Evolutionary conservation across 2,113 vertebrate species (phyloP).

Genomic region (Pluvianellus socialis): DNA sequence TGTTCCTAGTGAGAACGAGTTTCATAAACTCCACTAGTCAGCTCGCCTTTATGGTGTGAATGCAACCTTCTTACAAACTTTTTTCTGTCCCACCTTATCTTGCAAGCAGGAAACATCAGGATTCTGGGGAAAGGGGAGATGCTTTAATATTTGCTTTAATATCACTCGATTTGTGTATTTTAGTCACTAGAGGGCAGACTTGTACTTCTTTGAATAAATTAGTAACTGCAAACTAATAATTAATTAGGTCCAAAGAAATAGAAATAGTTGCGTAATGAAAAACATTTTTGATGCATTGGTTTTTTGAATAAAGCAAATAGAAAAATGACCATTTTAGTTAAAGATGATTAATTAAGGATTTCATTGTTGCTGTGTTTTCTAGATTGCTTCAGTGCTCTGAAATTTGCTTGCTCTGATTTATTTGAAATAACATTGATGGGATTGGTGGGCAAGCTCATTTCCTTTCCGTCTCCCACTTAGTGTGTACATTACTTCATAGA

Average conservation of each 20-base stretch:
- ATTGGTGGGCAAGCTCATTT: background rate
- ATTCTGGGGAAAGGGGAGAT: background rate
- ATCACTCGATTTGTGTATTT: background rate
- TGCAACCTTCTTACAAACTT: background rate
- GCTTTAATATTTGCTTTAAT: background rate
- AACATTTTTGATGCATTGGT: background rate
- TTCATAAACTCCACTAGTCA: background rate
- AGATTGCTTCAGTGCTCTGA: background rate
- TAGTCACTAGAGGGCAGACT: constrained; percentile 72
- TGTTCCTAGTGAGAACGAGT: background rate
- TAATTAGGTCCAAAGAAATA: background rate
- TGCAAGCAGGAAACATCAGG: background rate
- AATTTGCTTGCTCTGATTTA: background rate
- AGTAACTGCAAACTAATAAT: background rate
- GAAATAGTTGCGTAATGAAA: background rate
- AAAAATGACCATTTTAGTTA: background rate
- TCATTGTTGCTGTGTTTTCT: background rate
- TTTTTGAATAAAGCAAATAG: constrained; percentile 15
- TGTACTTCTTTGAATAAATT: constrained; percentile 19
- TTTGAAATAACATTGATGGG: background rate
- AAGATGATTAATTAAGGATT: background rate
- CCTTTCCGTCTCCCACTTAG: background rate
- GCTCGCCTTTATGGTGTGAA: background rate
- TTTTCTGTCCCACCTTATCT: background rate
- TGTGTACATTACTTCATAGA: background rate